Conservation (phyloP, 2,113 vertebrate genomes). For the Cynocephalus volans region DNA sequence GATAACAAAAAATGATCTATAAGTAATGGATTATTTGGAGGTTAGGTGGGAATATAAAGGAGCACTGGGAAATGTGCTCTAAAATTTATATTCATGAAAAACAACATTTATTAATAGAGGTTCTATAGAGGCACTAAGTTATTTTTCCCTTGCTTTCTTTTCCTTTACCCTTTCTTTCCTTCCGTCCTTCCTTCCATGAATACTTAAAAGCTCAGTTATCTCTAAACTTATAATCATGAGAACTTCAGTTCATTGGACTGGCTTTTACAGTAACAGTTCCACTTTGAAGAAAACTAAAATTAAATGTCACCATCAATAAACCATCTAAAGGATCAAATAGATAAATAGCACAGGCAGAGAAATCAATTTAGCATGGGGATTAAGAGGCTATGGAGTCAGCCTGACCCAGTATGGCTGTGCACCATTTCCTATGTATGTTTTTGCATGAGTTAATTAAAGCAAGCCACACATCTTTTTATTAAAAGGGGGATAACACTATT, state of each 20-base stretch:
- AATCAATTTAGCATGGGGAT: conserved; percentile 29
- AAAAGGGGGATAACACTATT: not conserved
- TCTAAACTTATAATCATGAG: conserved; percentile 21
- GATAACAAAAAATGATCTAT: not conserved
- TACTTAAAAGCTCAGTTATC: not conserved
- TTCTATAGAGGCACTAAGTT: not conserved
- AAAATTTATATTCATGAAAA: conserved; percentile 32
- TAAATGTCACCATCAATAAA: conserved; percentile 67
- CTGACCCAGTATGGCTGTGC: not conserved
- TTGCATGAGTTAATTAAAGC: conserved; percentile 11
- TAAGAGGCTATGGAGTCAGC: not conserved
- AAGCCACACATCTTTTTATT: not conserved
- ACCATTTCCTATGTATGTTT: not conserved
- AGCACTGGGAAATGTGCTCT: not conserved
- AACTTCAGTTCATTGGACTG: not conserved
- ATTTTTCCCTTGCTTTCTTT: not conserved
- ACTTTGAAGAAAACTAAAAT: conserved; percentile 60
- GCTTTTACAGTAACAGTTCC: conserved; percentile 22
- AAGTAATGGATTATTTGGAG: not conserved
- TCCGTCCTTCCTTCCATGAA: not conserved
- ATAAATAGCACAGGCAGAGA: not conserved
- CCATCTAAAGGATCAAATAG: conserved; percentile 32
- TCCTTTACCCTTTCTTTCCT: not conserved
- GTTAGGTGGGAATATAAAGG: not conserved
- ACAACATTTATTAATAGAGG: not conserved